These are phyloP conservation scores for cattle (Bos taurus) DNA, from an alignment of 2,113 vertebrate species.

Conservation along the genomic window DNA sequence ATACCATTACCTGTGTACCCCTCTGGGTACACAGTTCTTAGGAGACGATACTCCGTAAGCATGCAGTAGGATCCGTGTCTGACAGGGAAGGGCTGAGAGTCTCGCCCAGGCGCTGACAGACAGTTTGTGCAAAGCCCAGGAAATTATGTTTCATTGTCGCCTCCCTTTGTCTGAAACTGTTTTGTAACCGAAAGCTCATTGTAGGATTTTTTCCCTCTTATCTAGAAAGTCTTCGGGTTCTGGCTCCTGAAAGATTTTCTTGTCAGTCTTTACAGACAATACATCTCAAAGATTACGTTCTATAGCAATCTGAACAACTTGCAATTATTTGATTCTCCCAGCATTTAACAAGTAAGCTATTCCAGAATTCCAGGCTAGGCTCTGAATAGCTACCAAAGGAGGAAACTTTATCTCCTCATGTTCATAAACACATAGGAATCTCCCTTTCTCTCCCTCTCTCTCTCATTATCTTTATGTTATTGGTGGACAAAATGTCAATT, in stretches of 20 bases:
- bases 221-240: neutral
- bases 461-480: neutral
- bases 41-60: neutral
- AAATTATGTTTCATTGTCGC: conserved; percentile 12
- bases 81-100: neutral
- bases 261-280: neutral
- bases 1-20: neutral
- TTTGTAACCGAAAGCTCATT: neutral
- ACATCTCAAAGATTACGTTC: neutral
- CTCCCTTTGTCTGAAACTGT: conserved; percentile 19
- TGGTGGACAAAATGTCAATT: neutral
- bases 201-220: conserved; percentile 16
- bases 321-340: conserved; percentile 1
- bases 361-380: neutral
- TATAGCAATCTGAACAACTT: neutral
- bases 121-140: neutral
- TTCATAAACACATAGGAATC: neutral
- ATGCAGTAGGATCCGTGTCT: neutral
- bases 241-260: neutral
- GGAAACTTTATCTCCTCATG: neutral
- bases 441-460: neutral
- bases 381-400: neutral
- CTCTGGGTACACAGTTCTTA: neutral
- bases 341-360: conserved; percentile 29
- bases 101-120: neutral